These are phyloP conservation scores for Leptinotarsa lineolata DNA, from an alignment of 1,140 invertebrate genomes.

Conservation along the genomic window DNA sequence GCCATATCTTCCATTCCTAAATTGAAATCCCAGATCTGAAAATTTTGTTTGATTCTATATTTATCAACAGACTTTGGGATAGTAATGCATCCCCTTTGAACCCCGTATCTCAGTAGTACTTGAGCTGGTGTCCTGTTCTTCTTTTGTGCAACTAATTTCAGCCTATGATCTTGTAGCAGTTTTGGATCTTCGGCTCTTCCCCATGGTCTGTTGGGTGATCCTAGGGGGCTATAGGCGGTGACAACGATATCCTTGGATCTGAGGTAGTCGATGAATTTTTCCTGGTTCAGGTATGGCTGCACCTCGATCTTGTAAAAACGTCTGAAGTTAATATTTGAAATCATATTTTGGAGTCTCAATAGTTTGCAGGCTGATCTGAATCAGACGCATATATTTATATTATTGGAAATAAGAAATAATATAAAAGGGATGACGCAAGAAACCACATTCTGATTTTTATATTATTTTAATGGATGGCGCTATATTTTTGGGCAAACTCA, in stretches of 20 bases:
- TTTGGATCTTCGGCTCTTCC: conserved; percentile 69
- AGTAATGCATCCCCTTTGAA: conserved; percentile 57
- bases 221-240: conserved; percentile 82
- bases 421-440: too few relatives aligned
- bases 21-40: conserved; percentile 74
- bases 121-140: conserved; percentile 74
- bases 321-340: too few relatives aligned
- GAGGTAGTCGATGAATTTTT: conserved; percentile 75
- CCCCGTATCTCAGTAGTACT: conserved; percentile 68
- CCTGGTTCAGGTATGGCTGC: conserved; percentile 84
- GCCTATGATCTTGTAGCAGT: conserved; percentile 66
- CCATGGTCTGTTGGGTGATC: conserved; percentile 69
- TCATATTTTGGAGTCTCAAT: too few relatives aligned
- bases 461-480: too few relatives aligned
- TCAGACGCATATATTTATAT: too few relatives aligned
- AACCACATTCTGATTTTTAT: too few relatives aligned
- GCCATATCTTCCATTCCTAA: conserved; percentile 63
- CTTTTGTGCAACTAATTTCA: conserved; percentile 69
- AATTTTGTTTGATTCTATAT: conserved; percentile 70
- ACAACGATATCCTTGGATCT: conserved; percentile 67
- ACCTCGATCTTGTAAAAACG: conserved; percentile 70
- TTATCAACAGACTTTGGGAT: conserved; percentile 69
- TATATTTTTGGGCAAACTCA: too few relatives aligned
- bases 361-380: too few relatives aligned
- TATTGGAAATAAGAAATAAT: too few relatives aligned